Evolutionary conservation across 1,140 invertebrate genomes (phyloP), one percentile per base, ranked within the genome.

Genomic region (Lethrus apterus): DNA sequence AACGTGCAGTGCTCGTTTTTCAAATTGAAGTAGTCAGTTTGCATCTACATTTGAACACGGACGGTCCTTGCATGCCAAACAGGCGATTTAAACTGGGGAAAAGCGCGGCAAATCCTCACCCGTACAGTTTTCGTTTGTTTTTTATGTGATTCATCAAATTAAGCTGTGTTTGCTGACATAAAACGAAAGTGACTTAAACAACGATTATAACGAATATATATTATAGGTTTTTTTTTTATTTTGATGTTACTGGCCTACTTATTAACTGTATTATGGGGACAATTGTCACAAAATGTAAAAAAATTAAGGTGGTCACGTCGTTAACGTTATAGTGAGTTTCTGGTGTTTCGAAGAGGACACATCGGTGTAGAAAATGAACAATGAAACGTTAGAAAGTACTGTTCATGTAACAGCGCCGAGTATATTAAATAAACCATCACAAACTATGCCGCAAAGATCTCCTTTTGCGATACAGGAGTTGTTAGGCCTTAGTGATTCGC

Each of bases 391-490:
- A 59, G 62, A 63, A 42, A 58, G 59, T 43, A 66, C 64, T 17
- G 63, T 66, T 17, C 64, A 65, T 55, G 64, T 66, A 47, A 66
- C 66, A 15, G 64, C 66, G n/a, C 66, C 65, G 11, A 64, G 63
- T 33, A 66, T 67, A n/a, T 51, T 68, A 17, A 67, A 63, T 51
- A 65, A 66, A 32, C 62, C 64, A 26, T 58, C 63, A 21, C 65
- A 66, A 51, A 65, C 71, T 44, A 79, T 85, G 75, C 86, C 86
- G 52, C 87, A 91, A 68, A 74, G 89, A 55, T 89, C 86, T 51
- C 88, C 89, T 11, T 93, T 93, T 70, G 89, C 86, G 52, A 93
- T 93, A 62, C 89, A 93, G 67, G 89, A 93, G 72, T 74, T 93
- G 54, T 71, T 93, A 56, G 89, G 89, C 1, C 68, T 93, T 24